A percentile compares a stretch with the other conserved stretches of the same genome.
Evolutionary conservation across 2,888 invertebrate genomes (phyloP).

Genomic region (Eupithecia inturbata): DNA sequence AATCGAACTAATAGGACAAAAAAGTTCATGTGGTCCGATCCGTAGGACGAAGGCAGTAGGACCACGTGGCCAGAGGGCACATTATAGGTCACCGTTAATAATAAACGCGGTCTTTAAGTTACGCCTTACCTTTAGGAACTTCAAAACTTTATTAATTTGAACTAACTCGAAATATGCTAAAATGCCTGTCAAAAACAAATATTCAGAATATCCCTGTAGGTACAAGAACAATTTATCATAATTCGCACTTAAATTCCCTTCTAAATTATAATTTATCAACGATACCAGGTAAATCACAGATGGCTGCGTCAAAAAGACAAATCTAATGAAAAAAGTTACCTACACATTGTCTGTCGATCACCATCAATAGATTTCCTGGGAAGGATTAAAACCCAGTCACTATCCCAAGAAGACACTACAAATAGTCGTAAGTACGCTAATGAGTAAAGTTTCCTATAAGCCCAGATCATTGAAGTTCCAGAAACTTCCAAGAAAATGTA

Average conservation of each 20-base stretch:
- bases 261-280: constrained; percentile 41
- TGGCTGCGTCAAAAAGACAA: constrained; percentile 7
- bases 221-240: constrained; percentile 32
- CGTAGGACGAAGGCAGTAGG: too few relatives aligned
- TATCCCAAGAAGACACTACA: neutral
- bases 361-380: too few relatives aligned
- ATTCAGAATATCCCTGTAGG: constrained; percentile 9
- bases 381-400: neutral
- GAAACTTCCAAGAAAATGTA: constrained; percentile 16
- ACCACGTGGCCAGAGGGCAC: too few relatives aligned
- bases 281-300: constrained; percentile 2
- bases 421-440: constrained; percentile 9
- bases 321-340: neutral
- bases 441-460: constrained; percentile 21
- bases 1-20: too few relatives aligned
- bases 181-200: constrained; percentile 9
- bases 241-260: constrained; percentile 34
- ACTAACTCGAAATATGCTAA: constrained; percentile 3
- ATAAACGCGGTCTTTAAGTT: neutral
- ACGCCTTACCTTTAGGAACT: neutral
- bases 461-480: constrained; percentile 15
- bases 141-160: constrained; percentile 13
- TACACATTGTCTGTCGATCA: neutral
- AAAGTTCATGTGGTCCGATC: too few relatives aligned
- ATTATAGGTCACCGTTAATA: neutral